These are phyloP conservation scores for Leuciscus waleckii DNA, from an alignment of 2,797 vertebrate genomes.

Conservation along the genomic window DNA sequence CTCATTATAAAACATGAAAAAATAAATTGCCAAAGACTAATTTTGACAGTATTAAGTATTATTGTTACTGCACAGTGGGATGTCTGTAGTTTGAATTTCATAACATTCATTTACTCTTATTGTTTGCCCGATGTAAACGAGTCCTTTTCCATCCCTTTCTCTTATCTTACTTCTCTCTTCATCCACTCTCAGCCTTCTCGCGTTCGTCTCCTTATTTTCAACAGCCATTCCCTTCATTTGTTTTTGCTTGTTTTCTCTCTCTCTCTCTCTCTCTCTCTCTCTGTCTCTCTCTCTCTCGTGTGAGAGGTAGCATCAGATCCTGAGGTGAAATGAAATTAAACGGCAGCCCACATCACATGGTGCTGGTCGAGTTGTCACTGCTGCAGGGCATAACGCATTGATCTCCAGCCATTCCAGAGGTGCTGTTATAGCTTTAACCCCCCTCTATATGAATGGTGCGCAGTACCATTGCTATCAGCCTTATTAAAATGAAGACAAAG, in stretches of 20 bases:
- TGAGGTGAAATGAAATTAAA: slow-evolving; percentile 64
- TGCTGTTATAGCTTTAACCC: slow-evolving; percentile 13
- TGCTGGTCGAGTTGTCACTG: slow-evolving; percentile 27
- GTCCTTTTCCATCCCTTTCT: slow-evolving; percentile 55
- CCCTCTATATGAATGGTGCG: neutral
- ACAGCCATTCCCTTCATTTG: slow-evolving; percentile 58
- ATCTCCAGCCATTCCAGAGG: slow-evolving; percentile 36
- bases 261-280: slow-evolving; percentile 38
- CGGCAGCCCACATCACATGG: slow-evolving; percentile 38
- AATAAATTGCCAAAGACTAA: neutral
- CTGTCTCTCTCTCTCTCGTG: slow-evolving; percentile 18
- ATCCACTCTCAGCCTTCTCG: slow-evolving; percentile 54
- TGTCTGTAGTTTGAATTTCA: neutral
- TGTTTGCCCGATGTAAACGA: slow-evolving; percentile 15
- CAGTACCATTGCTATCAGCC: slow-evolving; percentile 39
- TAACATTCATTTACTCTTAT: slow-evolving; percentile 35
- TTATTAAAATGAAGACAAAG: slow-evolving; percentile 53
- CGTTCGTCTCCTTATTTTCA: slow-evolving; percentile 54
- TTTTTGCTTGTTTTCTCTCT: too few relatives aligned
- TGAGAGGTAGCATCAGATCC: slow-evolving; percentile 27
- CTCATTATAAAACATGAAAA: neutral
- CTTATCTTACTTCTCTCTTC: slow-evolving; percentile 56
- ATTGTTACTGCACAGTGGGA: neutral
- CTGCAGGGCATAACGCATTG: slow-evolving; percentile 34
- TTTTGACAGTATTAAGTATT: neutral